Base-by-base conservation (phyloP, 2,113 vertebrate genomes). In the Elephantulus edwardii region DNA sequence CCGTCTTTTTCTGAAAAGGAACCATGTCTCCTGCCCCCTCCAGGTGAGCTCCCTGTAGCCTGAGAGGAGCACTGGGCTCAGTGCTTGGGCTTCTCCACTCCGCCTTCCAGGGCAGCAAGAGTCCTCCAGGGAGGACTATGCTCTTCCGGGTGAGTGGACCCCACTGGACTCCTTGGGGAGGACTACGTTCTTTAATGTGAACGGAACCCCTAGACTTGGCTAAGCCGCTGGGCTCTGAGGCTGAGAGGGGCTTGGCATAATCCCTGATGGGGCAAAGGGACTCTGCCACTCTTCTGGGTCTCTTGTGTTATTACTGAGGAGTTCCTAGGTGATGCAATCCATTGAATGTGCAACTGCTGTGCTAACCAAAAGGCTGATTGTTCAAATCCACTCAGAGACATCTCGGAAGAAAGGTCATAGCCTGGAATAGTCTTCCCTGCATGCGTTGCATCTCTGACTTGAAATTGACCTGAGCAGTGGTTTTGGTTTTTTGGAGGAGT, bases 21-120 rank as follows among this genome's bases (percentile, higher is more conserved):
- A 38, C 5, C 0, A 56, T 50, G 8, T 8, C 5, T 1, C 62
- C 62, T 16, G 83, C 20, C 52, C 10, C 28, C 28, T n/a, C 6
- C 30, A 14, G 0, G 1, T 14, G 46, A 28, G 38, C 0, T 38
- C 2, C 24, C 35, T n/a, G n/a, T n/a, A n/a, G n/a, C n/a, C n/a
- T n/a, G n/a, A 83, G 38, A 35, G 6, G 0, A 71, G 22, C 2
- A 1, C 52, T 28, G n/a, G 68, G 50, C 46, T 76, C n/a, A n/a
- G n/a, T n/a, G n/a, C n/a, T n/a, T n/a, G n/a, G n/a, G n/a, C n/a
- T n/a, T n/a, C n/a, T n/a, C n/a, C n/a, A n/a, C n/a, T n/a, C n/a
- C n/a, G n/a, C n/a, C n/a, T n/a, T n/a, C n/a, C n/a, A n/a, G n/a
- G n/a, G n/a, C n/a, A n/a, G 84, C 33, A 33, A 88, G 54, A 68